Percentiles rank a stretch among this genome's conserved stretches.
phyloP scores from a whole-genome alignment of 1,140 invertebrate species.

The Adoxophyes honmai region DNA sequence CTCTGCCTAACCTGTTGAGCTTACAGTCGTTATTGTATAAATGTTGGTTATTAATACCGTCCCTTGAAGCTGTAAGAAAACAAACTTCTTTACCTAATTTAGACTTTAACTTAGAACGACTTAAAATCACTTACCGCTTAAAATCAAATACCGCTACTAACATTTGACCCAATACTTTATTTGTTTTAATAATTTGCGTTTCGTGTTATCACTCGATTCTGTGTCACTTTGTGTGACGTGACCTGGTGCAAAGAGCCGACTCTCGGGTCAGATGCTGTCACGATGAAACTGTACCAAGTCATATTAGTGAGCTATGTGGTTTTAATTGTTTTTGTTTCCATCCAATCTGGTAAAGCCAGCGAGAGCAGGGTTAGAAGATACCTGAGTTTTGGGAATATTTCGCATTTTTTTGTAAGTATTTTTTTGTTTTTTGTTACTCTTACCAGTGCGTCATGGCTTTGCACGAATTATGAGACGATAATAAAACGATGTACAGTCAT shows the following conservation, averaged over 20 bases:
- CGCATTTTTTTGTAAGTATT: slow-evolving; percentile 59
- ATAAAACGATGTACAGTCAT: slow-evolving; percentile 4
- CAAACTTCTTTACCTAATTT: too few species aligned
- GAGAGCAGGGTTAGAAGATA: slow-evolving; percentile 41
- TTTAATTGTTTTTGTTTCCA: slow-evolving; percentile 36
- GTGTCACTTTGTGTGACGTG: too few species aligned
- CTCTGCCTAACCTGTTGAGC: too few species aligned
- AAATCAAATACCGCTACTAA: neutral
- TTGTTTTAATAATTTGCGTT: neutral
- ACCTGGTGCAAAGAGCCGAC: too few species aligned
- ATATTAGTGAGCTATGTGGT: slow-evolving; percentile 40
- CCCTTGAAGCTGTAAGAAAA: too few species aligned
- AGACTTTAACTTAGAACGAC: too few species aligned
- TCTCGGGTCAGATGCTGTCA: slow-evolving; percentile 7
- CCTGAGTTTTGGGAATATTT: slow-evolving; percentile 49
- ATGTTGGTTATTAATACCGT: too few species aligned
- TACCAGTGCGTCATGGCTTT: too few species aligned
- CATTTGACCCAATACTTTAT: too few species aligned
- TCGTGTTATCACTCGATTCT: neutral
- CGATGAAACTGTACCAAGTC: slow-evolving; percentile 42
- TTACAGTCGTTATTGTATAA: too few species aligned
- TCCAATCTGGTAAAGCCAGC: slow-evolving; percentile 37
- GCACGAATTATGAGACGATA: too few species aligned
- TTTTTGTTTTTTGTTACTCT: slow-evolving; percentile 16
- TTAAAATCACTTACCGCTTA: too few species aligned